Evolutionary conservation across 2,113 vertebrate species (phyloP).

Genomic region (Ciconia boyciana): DNA sequence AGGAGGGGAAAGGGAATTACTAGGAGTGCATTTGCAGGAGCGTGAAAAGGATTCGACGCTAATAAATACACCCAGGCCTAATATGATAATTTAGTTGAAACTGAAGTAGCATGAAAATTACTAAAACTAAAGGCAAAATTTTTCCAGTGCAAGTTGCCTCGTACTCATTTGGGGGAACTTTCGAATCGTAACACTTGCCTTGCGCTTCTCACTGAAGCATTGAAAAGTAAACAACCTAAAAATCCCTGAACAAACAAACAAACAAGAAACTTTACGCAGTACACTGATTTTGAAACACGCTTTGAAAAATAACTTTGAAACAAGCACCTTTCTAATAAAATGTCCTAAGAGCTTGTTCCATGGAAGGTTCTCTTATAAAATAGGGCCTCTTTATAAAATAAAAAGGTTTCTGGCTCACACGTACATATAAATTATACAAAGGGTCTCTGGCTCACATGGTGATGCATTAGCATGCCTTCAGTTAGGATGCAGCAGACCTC

Average conservation of each 20-base stretch:
- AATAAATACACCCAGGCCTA: background rate
- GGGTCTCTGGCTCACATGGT: background rate
- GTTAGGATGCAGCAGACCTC: background rate
- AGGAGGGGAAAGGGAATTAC: background rate
- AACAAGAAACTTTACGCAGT: background rate
- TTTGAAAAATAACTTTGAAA: background rate
- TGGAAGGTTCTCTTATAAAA: background rate
- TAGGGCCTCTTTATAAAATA: background rate
- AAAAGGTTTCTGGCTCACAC: background rate
- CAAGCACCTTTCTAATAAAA: background rate
- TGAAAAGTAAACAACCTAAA: background rate
- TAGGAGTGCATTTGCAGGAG: background rate
- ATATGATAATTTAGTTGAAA: background rate
- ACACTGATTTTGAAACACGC: background rate
- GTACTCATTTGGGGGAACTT: background rate
- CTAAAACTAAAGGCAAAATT: background rate
- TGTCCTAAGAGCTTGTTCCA: background rate
- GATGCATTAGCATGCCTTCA: background rate
- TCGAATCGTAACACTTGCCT: background rate
- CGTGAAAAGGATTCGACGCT: background rate
- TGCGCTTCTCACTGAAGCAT: background rate
- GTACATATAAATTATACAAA: background rate
- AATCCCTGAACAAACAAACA: background rate
- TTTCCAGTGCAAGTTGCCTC: background rate
- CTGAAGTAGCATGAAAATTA: background rate